Conservation (phyloP, 2,797 vertebrate genomes). For the Hydrolagus colliei region DNA sequence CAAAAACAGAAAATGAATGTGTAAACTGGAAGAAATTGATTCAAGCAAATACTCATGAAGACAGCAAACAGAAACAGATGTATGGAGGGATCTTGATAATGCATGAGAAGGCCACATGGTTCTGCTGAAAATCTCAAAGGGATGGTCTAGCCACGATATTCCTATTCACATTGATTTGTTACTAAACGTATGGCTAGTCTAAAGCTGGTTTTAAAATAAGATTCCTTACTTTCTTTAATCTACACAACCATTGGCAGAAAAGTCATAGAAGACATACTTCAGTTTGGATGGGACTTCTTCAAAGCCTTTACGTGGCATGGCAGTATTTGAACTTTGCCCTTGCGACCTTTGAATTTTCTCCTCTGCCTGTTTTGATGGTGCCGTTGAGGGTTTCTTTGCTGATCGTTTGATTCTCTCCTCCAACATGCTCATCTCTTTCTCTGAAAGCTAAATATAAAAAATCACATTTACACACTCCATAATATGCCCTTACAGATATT, state of each 20-base stretch:
- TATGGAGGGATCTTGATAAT: not conserved
- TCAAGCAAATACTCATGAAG: too few relatives aligned
- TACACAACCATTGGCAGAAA: too few relatives aligned
- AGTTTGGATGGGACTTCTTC: conserved; percentile 92
- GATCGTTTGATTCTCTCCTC: conserved; percentile 94
- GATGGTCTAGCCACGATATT: not conserved
- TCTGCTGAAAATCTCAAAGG: not conserved
- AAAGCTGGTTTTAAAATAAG: not conserved
- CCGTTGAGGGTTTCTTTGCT: conserved; percentile 75
- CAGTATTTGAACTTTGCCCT: conserved; percentile 60
- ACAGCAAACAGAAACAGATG: not conserved
- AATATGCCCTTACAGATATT: not conserved
- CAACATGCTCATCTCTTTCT: conserved; percentile 98
- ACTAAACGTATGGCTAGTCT: not conserved
- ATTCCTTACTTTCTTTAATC: too few relatives aligned
- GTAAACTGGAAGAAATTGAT: too few relatives aligned
- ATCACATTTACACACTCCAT: conserved; percentile 14
- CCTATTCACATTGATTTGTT: not conserved
- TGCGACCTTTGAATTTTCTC: conserved; percentile 70
- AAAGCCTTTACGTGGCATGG: conserved; percentile 73
- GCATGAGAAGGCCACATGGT: not conserved
- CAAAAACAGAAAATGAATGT: too few relatives aligned
- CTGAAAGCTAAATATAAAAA: conserved; percentile 70
- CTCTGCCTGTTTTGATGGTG: conserved; percentile 69
- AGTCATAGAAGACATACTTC: conserved; percentile 66